Percentiles rank a stretch among this genome's conserved stretches.
Conservation (phyloP, 2,888 invertebrate genomes). For the Hesperia comma region DNA sequence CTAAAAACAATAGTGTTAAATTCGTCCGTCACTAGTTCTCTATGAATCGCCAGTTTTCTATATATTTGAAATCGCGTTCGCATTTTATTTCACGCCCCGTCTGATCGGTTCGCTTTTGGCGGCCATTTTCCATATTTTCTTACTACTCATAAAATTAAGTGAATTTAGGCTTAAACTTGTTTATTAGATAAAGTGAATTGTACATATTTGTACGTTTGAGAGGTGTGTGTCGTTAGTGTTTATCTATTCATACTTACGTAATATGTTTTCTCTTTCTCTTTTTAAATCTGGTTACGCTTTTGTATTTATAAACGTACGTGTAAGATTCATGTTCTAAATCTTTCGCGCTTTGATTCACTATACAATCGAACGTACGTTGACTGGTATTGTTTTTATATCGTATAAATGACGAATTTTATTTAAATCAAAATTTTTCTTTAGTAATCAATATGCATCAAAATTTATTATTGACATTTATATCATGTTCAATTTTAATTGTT, state of each 20-base stretch:
- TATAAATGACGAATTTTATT: not conserved
- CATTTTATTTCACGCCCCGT: not conserved
- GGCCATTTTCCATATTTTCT: conserved; percentile 41
- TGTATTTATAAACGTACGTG: conserved; percentile 1
- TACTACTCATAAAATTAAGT: conserved; percentile 41
- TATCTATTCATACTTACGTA: conserved; percentile 42
- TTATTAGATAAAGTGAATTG: conserved; percentile 44
- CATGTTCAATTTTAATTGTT: not conserved
- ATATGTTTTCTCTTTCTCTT: conserved; percentile 30
- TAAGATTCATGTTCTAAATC: conserved; percentile 10
- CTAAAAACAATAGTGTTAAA: conserved; percentile 4
- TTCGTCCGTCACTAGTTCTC: conserved; percentile 13
- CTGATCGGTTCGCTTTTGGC: conserved; percentile 7
- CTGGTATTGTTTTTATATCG: conserved; percentile 12
- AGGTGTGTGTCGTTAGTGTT: conserved; percentile 45
- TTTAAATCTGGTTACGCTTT: conserved; percentile 7
- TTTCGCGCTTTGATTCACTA: not conserved
- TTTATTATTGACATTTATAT: not conserved
- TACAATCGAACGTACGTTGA: not conserved
- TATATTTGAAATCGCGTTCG: not conserved
- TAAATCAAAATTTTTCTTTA: not conserved
- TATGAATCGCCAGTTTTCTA: conserved; percentile 12
- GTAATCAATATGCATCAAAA: not conserved
- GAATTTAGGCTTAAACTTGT: conserved; percentile 33
- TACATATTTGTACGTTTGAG: conserved; percentile 50